Base-by-base conservation (phyloP, 2,797 vertebrate genomes). In the Chelon auratus region DNA sequence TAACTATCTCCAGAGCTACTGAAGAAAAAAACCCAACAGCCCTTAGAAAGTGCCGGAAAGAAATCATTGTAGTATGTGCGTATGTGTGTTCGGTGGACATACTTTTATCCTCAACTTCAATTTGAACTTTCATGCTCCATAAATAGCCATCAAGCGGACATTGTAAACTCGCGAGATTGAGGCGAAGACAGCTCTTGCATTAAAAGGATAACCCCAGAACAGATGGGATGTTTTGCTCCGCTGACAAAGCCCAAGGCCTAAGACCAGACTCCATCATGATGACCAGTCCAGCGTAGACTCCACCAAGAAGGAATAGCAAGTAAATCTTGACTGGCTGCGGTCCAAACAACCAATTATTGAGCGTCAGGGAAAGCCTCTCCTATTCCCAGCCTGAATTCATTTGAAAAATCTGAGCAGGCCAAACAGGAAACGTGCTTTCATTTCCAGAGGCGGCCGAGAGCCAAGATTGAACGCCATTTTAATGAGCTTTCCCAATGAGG, bases 401-500 rank as follows among this genome's bases (percentile, higher is more conserved):
- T 86, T 83, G 77, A 87, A 88, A 84, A 62, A 78, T 75, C 1
- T 81, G 13, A 85, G 64, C 74, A 75, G 73, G 57, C 77, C 78
- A 82, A 91, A 87, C 72, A 77, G 85, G 75, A 91, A 90, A 89
- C 78, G 78, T 68, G 62, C 78, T 80, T 89, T 87, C 56, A 82
- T 89, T 89, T 89, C 82, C 84, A 84, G 79, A 89, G 78, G 82
- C 84, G 74, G 82, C 82, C 63, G 48, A 76, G 75, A 87, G 78
- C 86, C 84, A 80, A 84, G 85, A 86, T 68, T 87, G 87, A 82
- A 83, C 33, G 72, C 63, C 75, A 80, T 90, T 90, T 89, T 92
- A 93, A 94, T 91, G 91, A 93, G 87, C 83, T 91, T 88, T 88
- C 71, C 74, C 91, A 89, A 91, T 82, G 88, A 91, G 87, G 83